Percentiles rank a stretch among this genome's conserved stretches.
Conservation (phyloP, 2,888 invertebrate species). For the Toxonevra muliebris region DNA sequence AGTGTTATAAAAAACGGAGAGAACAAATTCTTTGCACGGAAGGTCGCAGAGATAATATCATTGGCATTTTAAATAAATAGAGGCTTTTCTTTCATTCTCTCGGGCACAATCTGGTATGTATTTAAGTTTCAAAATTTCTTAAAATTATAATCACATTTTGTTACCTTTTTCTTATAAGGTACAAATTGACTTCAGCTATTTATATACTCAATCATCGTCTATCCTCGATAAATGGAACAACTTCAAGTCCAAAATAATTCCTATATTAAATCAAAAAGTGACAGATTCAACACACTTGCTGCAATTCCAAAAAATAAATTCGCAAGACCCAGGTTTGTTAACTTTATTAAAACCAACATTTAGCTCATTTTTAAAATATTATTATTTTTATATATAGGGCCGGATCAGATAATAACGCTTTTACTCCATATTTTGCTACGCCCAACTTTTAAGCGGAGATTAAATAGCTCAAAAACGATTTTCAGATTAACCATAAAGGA, state of each 20-base stretch:
- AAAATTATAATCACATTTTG: no score
- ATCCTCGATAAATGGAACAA: not conserved
- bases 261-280: no score
- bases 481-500: not conserved
- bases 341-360: not conserved
- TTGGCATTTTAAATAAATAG: no score
- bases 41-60: no score
- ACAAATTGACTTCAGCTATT: conserved; percentile 4
- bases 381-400: conserved; percentile 2
- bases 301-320: conserved; percentile 4
- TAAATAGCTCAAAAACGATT: not conserved
- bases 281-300: conserved; percentile 2
- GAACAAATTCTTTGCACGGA: no score
- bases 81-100: no score
- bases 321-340: conserved; percentile 2
- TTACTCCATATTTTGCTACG: not conserved
- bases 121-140: no score
- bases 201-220: not conserved
- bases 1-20: no score
- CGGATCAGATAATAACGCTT: conserved; percentile 1
- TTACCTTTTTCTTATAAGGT: no score
- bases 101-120: no score
- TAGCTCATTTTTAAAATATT: not conserved
- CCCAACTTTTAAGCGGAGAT: not conserved
- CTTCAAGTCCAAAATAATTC: conserved; percentile 3